Evolutionary conservation across 2,888 invertebrate genomes (phyloP).

Genomic region (Rhimphoctona megacephalus): DNA sequence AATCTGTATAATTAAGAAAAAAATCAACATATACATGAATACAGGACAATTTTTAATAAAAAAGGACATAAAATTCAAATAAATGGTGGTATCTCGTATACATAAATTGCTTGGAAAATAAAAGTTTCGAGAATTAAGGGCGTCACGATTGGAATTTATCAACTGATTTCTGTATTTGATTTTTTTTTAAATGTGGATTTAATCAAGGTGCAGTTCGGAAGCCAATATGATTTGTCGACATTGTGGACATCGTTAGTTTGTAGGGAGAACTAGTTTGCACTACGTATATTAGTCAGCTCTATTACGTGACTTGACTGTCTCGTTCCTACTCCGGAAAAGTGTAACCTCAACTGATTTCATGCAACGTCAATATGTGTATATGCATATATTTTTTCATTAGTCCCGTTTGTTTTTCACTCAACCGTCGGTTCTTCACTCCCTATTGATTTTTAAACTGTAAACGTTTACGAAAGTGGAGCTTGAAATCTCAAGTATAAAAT

Average conservation of each 20-base stretch:
- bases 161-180: neutral
- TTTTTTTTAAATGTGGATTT: neutral
- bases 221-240: neutral
- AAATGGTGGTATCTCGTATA: neutral
- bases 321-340: constrained; percentile 24
- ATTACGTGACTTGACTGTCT: constrained; percentile 60
- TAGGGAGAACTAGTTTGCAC: neutral
- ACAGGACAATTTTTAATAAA: neutral
- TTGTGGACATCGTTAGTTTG: neutral
- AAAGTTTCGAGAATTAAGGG: neutral
- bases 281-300: neutral
- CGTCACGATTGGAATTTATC: neutral
- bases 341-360: neutral
- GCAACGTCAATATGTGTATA: neutral
- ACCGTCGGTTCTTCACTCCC: neutral
- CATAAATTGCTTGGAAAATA: neutral
- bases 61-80: neutral
- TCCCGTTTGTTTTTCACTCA: neutral
- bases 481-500: neutral
- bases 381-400: neutral
- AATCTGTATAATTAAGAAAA: neutral
- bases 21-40: neutral
- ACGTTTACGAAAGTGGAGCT: neutral
- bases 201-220: neutral
- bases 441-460: neutral